These are phyloP conservation scores for Haliclona indistincta DNA, from an alignment of 37 sponge, comb jelly and placozoan species.

Conservation along the genomic window DNA sequence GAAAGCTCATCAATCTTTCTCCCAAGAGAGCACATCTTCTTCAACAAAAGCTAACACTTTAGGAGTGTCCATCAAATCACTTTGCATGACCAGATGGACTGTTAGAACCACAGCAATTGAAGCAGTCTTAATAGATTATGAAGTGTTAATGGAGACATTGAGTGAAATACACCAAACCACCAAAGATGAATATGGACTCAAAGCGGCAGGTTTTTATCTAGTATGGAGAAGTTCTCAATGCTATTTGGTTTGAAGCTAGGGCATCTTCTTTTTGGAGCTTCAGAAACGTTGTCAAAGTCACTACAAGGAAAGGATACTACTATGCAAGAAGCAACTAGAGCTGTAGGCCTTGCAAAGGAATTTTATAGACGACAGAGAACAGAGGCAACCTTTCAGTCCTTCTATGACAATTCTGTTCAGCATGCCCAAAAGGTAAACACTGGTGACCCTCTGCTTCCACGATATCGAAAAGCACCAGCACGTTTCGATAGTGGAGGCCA, in stretches of 20 bases:
- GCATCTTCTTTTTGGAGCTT: conserved; percentile 32
- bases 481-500: conserved; percentile 38
- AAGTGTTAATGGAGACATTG: conserved; percentile 39
- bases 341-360: conserved; percentile 43
- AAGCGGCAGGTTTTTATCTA: conserved; percentile 32
- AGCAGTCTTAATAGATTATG: conserved; percentile 53
- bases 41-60: conserved; percentile 19
- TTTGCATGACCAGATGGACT: conserved; percentile 70
- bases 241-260: conserved; percentile 45
- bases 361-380: conserved; percentile 29
- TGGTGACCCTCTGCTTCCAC: conserved; percentile 48
- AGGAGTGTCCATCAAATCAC: conserved; percentile 30
- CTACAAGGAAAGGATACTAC: conserved; percentile 37
- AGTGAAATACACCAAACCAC: conserved; percentile 30
- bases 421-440: conserved; percentile 20
- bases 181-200: conserved; percentile 67
- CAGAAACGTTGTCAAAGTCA: conserved; percentile 37
- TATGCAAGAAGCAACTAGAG: conserved; percentile 46
- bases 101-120: conserved; percentile 60
- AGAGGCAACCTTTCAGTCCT: conserved; percentile 34
- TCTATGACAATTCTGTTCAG: conserved; percentile 28
- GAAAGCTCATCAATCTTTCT: conserved; percentile 34
- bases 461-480: conserved; percentile 41
- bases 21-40: conserved; percentile 35
- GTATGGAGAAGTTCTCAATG: conserved; percentile 30